These are phyloP conservation scores for Coranthus polyacanthus DNA, from an alignment of 2,797 vertebrate species.

Conservation along the genomic window DNA sequence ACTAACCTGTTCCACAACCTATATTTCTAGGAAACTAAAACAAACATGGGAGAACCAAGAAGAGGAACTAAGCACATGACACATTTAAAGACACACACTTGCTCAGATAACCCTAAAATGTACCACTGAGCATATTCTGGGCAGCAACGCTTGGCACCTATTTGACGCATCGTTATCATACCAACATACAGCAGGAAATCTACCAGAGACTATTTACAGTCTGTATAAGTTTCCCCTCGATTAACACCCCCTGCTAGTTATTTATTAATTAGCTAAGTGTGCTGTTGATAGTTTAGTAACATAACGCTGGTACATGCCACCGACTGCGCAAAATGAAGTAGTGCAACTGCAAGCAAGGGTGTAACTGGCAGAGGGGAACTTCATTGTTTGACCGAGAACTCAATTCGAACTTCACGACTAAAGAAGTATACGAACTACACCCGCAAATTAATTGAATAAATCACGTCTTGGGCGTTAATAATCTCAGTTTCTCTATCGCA, in stretches of 20 bases:
- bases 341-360: constrained; percentile 49
- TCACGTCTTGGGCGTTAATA: background rate
- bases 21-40: background rate
- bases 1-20: background rate
- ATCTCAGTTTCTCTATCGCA: background rate
- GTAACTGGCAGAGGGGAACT: constrained; percentile 60
- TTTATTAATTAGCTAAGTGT: background rate
- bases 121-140: background rate
- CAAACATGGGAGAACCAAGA: background rate
- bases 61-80: constrained; percentile 32
- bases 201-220: background rate
- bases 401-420: constrained; percentile 13
- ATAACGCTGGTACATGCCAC: constrained; percentile 5
- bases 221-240: background rate
- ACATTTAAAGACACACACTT: background rate
- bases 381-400: constrained; percentile 57
- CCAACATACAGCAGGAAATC: constrained; percentile 21
- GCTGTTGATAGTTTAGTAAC: background rate
- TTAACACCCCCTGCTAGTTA: background rate
- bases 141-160: background rate
- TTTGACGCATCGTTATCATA: constrained; percentile 52
- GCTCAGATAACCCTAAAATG: background rate
- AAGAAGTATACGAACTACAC: background rate
- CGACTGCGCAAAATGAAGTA: constrained; percentile 47
- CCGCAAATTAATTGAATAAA: background rate